Conservation (phyloP, 2,797 vertebrate species). For the Anabas testudineus region DNA sequence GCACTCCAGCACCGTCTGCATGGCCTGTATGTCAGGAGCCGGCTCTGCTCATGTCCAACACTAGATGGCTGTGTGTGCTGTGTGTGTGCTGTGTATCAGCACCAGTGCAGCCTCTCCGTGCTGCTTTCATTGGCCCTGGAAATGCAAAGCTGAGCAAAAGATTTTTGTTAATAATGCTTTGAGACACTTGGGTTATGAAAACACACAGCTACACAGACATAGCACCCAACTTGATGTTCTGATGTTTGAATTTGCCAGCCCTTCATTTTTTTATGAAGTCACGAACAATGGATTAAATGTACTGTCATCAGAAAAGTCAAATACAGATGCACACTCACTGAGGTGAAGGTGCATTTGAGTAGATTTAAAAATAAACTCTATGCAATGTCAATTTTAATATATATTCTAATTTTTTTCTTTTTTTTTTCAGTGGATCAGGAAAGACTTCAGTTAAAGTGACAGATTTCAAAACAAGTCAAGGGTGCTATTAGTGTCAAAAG, state of each 20-base stretch:
- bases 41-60: conserved; percentile 61
- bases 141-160: conserved; percentile 72
- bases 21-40: too few species aligned
- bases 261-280: conserved; percentile 70
- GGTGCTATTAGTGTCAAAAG: conserved; percentile 58
- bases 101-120: conserved; percentile 31
- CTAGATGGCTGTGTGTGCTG: conserved; percentile 87
- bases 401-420: conserved; percentile 50
- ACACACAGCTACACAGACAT: conserved; percentile 82
- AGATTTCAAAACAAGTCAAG: conserved; percentile 72
- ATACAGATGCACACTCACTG: conserved; percentile 55
- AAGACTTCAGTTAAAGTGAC: conserved; percentile 68
- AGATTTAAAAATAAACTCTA: conserved; percentile 83
- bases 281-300: conserved; percentile 78
- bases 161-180: conserved; percentile 83
- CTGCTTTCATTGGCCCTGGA: conserved; percentile 66
- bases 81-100: conserved; percentile 41
- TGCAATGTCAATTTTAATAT: conserved; percentile 74
- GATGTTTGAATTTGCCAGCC: conserved; percentile 82
- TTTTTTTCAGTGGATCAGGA: conserved; percentile 54
- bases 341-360: conserved; percentile 78
- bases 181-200: conserved; percentile 84
- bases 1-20: too few species aligned
- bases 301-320: conserved; percentile 78
- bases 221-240: conserved; percentile 81